phyloP scores from a whole-genome alignment of 2,888 invertebrate genomes.

The Branchipolynoe longqiensis region DNA sequence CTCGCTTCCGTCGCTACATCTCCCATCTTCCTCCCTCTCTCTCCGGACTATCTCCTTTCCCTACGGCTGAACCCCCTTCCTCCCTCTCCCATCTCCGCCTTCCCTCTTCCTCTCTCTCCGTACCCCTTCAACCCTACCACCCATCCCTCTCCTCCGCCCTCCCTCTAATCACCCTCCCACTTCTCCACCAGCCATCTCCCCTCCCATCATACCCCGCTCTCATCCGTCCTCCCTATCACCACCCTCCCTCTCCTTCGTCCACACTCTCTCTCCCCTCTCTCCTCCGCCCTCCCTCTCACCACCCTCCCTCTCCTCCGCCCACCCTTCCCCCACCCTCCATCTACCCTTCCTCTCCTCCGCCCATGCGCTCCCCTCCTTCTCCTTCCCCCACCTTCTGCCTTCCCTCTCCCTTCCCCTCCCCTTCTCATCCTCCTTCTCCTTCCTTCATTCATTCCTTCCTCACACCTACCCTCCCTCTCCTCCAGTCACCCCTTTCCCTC shows the following conservation, averaged over 20 bases:
- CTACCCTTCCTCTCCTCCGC: not conserved
- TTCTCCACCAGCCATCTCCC: not conserved
- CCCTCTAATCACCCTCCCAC: not conserved
- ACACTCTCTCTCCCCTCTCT: not conserved
- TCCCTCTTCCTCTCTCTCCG: not conserved
- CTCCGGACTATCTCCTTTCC: not conserved
- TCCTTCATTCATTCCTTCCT: no score
- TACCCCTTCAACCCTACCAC: not conserved
- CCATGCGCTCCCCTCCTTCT: not conserved
- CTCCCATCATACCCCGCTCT: not conserved
- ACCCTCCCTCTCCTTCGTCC: not conserved
- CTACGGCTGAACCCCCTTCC: not conserved
- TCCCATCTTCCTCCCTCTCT: not conserved
- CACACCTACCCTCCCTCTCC: no score
- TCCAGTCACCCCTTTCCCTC: no score
- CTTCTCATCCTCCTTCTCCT: no score
- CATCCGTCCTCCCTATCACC: not conserved
- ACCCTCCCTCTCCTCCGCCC: not conserved
- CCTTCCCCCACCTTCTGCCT: not conserved
- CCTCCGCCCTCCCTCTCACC: not conserved
- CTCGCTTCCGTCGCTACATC: not conserved
- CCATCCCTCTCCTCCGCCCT: not conserved
- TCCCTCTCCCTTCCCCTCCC: no score
- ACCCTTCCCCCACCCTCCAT: not conserved
- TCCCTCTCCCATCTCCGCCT: not conserved